These are phyloP conservation scores for Melanotaenia nigrans DNA, from an alignment of 2,797 vertebrate genomes.

Conservation along the genomic window DNA sequence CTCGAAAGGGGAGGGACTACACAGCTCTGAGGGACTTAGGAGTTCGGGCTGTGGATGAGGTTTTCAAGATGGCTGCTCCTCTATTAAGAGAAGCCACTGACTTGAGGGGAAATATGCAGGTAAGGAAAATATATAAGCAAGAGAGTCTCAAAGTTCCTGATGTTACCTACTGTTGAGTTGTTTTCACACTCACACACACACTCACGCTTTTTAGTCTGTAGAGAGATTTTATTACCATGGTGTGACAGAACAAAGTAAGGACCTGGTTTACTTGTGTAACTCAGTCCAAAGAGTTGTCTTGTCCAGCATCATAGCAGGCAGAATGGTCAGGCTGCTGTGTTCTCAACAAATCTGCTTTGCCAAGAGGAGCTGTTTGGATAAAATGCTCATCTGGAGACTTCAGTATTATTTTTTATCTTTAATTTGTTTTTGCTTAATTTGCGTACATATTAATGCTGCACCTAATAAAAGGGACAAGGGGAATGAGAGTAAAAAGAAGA, in stretches of 20 bases:
- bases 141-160: background rate
- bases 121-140: conserved; percentile 54
- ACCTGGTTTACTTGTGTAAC: background rate
- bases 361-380: background rate
- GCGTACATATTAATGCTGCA: too few species aligned
- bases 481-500: background rate
- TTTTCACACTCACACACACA: background rate
- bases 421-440: background rate
- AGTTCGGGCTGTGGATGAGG: conserved; percentile 90
- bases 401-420: background rate
- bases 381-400: background rate
- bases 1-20: conserved; percentile 90
- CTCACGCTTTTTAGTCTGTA: background rate
- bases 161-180: background rate
- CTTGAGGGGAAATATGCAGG: conserved; percentile 96
- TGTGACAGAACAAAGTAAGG: background rate
- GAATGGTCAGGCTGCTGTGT: background rate
- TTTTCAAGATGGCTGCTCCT: conserved; percentile 91
- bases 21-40: conserved; percentile 91
- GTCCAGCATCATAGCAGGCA: too few species aligned
- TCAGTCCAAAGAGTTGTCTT: background rate
- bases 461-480: background rate
- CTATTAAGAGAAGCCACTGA: conserved; percentile 92
- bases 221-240: background rate
- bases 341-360: background rate